Evolutionary conservation across 2,888 invertebrate genomes (phyloP), one percentile per base, ranked within the genome.

Genomic region (Himalopsyche japonica): DNA sequence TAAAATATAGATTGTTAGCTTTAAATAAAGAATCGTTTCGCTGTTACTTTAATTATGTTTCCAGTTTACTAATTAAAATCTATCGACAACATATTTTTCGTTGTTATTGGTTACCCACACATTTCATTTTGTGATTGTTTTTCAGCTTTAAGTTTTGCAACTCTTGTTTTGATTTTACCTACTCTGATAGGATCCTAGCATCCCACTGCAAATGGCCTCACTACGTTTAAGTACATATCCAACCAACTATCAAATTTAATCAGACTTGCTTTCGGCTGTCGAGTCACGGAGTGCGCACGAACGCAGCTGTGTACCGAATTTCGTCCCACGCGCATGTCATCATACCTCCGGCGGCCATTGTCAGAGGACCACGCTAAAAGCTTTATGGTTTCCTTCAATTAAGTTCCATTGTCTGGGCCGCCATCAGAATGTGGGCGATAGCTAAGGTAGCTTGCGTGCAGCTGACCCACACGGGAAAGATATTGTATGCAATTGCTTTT

Each of bases 261-360:
- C 48, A 79, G 48, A 8, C 10, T 43, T 30, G 30, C 27, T 79
- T 43, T 30, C 37, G 47, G 79, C 48, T 79, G 15, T 70, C 30
- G 70, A 70, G 70, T 27, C 27, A 27, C 27, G 70, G 70, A 70
- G 70, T 70, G 70, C 27, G 20, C 70, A 30, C 70, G 30, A 49
- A 30, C 43, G 79, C 79, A 79, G 79, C 79, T 79, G 79, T 48
- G 34, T 43, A 79, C 79, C 47, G 27, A 79, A 79, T 79, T 47
- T 79, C 48, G 30, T 79, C 79, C 79, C 79, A 79, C 79, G 79
- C 79, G 79, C 79, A 27, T 32, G 79, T 79, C 79, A 79, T 32
- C 77, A 77, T 77, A 34, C n/a, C 43, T 32, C 24, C 70, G 24
- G 57, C 76, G 76, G 34, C 15, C 34, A 34, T 77, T 43, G 77